Percentiles rank a stretch among this genome's conserved stretches.
Evolutionary conservation across 2,113 vertebrate genomes (phyloP).

Genomic region (Thunnus thynnus): DNA sequence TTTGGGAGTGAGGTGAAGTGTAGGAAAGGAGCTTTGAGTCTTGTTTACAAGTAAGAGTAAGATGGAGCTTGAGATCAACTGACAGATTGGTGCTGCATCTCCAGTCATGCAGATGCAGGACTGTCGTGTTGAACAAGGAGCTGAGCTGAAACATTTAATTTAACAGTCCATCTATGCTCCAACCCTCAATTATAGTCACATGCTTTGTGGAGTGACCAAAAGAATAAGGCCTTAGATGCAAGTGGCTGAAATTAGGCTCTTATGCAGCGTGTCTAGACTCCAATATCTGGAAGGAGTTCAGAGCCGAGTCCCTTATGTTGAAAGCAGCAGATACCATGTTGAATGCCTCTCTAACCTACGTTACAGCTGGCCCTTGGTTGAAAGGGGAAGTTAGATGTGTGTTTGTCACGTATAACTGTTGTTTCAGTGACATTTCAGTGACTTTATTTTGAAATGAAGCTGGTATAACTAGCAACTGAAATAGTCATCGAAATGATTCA

Average conservation of each 20-base stretch:
- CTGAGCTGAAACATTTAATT: slow-evolving; percentile 44
- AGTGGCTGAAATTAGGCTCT: not conserved
- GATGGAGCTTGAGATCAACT: slow-evolving; percentile 8
- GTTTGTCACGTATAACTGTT: no score
- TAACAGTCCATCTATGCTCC: slow-evolving; percentile 24
- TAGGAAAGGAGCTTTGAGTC: not conserved
- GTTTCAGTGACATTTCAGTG: no score
- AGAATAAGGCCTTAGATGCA: slow-evolving; percentile 1
- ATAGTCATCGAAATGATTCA: no score
- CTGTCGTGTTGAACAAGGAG: slow-evolving; percentile 17
- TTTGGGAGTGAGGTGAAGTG: not conserved
- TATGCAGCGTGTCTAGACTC: not conserved
- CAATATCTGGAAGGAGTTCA: slow-evolving; percentile 7
- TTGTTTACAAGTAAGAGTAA: not conserved
- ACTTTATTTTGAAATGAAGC: no score
- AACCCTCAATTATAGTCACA: slow-evolving; percentile 34
- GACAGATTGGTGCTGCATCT: slow-evolving; percentile 9
- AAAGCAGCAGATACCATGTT: not conserved
- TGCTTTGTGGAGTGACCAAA: slow-evolving; percentile 8
- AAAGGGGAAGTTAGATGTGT: not conserved
- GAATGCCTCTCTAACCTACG: not conserved
- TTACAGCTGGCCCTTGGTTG: no score
- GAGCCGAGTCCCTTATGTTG: not conserved
- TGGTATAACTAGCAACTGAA: no score
- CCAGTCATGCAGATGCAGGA: slow-evolving; percentile 31